Evolutionary conservation across 2,113 vertebrate species (phyloP), one percentile per base, ranked within the genome.

Genomic region (Prunella fulvescens): DNA sequence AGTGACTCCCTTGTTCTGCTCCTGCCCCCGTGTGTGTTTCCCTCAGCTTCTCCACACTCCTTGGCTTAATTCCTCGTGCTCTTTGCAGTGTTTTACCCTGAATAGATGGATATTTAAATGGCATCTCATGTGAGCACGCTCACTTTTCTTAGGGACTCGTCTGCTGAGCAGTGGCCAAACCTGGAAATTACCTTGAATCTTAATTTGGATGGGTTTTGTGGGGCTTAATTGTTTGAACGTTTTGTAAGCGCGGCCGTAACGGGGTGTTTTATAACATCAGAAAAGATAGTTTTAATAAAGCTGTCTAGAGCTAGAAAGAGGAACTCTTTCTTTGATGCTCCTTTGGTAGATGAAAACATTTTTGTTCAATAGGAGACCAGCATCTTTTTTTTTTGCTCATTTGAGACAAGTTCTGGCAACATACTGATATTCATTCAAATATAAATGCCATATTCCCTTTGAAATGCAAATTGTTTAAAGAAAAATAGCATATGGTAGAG

Each of bases 381-480:
- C 96, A 95, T 98, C 97, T 94, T 97, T 96, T 95, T 96, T 96
- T 93, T 95, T 93, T 48, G 92, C 97, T 97, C 95, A 95, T 97
- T 95, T 95, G 96, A 97, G 96, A 86, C 89, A 91, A 76, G 95
- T 94, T 95, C 97, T 87, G 98, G 97, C 97, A 97, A 96, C 98
- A 98, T 90, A 98, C 98, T 97, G 98, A 93, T 97, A 94, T 65
- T 96, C 98, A 97, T 98, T 98, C 98, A 97, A 96, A 96, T 97
- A 97, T 92, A 97, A 98, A 97, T 95, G 97, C 97, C 94, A 81
- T 81, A 67, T 87, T 96, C 88, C 53, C 97, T 98, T 98, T 98
- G 98, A 98, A 98, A 98, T 98, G 98, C 97, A 98, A 98, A 98
- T 98, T 96, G 96, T 98, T 97, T 97, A 97, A 98, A 98, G 97